Conservation (phyloP, 2,888 invertebrate species). For the Stenurella melanura region DNA sequence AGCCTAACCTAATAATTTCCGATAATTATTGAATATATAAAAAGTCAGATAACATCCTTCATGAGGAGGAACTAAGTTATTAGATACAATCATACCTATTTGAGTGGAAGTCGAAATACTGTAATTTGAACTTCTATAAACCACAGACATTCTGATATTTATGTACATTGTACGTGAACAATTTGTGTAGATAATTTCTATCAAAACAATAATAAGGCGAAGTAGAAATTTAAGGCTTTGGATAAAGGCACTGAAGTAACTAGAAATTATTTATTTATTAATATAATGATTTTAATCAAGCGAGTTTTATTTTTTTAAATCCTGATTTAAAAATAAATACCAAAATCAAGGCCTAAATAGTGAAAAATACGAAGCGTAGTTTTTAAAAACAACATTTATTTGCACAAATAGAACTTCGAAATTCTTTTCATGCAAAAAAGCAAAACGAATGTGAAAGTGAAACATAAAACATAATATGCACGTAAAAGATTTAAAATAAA, state of each 20-base stretch:
- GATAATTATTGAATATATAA: slow-evolving; percentile 35
- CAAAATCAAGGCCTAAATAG: no score
- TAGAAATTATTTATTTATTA: no score
- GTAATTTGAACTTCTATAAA: slow-evolving; percentile 36
- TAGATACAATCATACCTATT: slow-evolving; percentile 38
- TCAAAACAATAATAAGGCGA: background rate
- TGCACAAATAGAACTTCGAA: no score
- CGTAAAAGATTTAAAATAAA: no score
- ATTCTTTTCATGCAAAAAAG: no score
- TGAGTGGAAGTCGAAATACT: slow-evolving; percentile 30
- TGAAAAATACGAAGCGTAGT: no score
- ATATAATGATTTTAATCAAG: no score
- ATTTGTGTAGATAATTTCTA: background rate
- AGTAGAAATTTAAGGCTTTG: background rate
- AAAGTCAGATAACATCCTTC: slow-evolving; percentile 35
- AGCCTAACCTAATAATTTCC: slow-evolving; percentile 38
- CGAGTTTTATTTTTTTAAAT: no score
- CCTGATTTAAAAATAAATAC: no score
- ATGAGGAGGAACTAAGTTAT: slow-evolving; percentile 35
- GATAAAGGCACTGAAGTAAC: background rate
- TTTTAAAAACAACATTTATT: no score
- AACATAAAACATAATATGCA: no score
- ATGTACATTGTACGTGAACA: background rate
- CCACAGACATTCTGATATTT: slow-evolving; percentile 21
- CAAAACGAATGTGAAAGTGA: no score